These are phyloP conservation scores for Zelleria hepariella DNA, from an alignment of 2,888 invertebrate species.

Conservation along the genomic window DNA sequence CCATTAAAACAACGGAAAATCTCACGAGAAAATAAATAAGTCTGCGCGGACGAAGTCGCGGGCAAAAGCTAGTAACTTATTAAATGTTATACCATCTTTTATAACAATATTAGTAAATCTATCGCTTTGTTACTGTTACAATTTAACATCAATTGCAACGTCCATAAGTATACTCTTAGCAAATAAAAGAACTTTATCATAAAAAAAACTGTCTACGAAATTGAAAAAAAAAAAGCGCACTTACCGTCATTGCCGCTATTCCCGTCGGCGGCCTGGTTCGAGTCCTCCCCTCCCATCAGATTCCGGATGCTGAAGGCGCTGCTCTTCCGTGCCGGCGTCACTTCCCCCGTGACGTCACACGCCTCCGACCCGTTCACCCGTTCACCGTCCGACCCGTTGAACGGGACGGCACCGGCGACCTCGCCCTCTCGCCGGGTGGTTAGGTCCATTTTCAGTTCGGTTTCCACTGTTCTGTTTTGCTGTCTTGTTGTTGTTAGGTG, in stretches of 20 bases:
- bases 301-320: constrained; percentile 59
- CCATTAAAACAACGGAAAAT: no score
- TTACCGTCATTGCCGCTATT: constrained; percentile 45
- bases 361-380: constrained; percentile 42
- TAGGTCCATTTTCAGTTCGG: constrained; percentile 52
- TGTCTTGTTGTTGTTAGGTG: not conserved
- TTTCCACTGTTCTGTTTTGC: not conserved
- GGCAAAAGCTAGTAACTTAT: no score
- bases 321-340: constrained; percentile 41
- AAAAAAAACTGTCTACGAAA: no score
- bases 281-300: constrained; percentile 52
- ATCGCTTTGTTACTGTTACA: no score
- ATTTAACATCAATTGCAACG: no score
- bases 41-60: no score
- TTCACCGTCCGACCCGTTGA: constrained; percentile 34
- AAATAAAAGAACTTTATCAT: no score
- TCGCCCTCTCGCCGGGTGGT: constrained; percentile 55
- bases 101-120: no score
- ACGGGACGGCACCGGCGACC: constrained; percentile 25
- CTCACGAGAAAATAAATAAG: no score
- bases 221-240: constrained; percentile 23
- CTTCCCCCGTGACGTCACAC: constrained; percentile 47
- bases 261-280: constrained; percentile 44
- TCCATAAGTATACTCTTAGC: no score
- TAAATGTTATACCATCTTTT: no score